Conservation (phyloP, 2,113 vertebrate species). For the Ailuropoda melanoleuca region DNA sequence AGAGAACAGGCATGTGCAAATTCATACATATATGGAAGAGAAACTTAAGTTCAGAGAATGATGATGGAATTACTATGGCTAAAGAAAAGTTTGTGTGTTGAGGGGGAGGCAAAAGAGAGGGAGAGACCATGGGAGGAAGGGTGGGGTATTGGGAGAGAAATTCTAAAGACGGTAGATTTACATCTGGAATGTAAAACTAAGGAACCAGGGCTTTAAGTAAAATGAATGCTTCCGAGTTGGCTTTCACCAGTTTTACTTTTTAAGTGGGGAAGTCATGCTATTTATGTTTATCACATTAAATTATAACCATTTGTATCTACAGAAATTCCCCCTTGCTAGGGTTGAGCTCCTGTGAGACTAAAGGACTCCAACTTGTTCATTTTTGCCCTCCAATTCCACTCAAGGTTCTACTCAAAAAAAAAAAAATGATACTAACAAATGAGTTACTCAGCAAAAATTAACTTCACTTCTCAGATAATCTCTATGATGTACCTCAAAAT, state of each 20-base stretch:
- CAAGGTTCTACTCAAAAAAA: background rate
- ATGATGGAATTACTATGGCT: background rate
- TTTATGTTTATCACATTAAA: background rate
- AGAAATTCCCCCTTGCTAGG: background rate
- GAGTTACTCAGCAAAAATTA: slow-evolving; percentile 17
- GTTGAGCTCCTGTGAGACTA: background rate
- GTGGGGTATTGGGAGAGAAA: background rate
- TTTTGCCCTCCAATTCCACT: background rate
- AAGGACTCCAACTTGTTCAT: background rate
- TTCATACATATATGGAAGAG: background rate
- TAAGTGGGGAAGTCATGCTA: background rate
- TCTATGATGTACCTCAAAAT: background rate
- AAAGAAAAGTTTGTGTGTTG: background rate
- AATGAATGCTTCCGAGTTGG: background rate
- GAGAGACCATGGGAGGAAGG: background rate
- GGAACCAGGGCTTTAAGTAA: background rate
- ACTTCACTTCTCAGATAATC: slow-evolving; percentile 40
- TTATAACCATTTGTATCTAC: background rate
- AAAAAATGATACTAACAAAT: background rate
- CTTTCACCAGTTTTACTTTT: background rate
- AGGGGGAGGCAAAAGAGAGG: background rate
- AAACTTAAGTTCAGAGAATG: background rate
- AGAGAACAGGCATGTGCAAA: background rate
- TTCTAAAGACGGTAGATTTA: background rate
- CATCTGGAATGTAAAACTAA: background rate